Evolutionary conservation across 1,140 invertebrate species (phyloP).

Genomic region (Dreissena polymorpha): DNA sequence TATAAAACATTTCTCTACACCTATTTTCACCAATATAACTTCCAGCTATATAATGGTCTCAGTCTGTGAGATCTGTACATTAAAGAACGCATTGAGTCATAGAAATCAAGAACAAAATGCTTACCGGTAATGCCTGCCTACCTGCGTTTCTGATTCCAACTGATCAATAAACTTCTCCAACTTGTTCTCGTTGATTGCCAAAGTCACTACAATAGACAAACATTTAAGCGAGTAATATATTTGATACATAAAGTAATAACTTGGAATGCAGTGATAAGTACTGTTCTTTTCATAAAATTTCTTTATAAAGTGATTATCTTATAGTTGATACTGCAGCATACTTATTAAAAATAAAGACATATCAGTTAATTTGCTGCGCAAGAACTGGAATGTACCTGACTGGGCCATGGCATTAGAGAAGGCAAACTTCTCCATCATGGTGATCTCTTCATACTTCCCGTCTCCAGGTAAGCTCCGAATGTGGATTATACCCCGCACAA

Average conservation of each 20-base stretch:
- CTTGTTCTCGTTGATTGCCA: slow-evolving; percentile 39
- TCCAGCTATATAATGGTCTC: too few species aligned
- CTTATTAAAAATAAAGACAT: too few species aligned
- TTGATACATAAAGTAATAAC: too few species aligned
- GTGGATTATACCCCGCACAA: slow-evolving; percentile 15
- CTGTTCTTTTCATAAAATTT: too few species aligned
- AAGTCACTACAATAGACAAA: slow-evolving; percentile 15
- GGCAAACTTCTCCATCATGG: slow-evolving; percentile 86
- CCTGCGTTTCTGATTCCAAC: slow-evolving; percentile 48
- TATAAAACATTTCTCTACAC: too few species aligned
- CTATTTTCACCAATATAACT: too few species aligned
- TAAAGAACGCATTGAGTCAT: too few species aligned
- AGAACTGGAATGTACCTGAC: slow-evolving; percentile 81
- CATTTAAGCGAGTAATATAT: background rate
- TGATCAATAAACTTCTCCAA: slow-evolving; percentile 39
- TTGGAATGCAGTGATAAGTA: too few species aligned
- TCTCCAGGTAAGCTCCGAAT: background rate
- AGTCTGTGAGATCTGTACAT: too few species aligned
- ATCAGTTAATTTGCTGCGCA: background rate
- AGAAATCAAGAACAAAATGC: too few species aligned
- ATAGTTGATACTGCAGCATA: too few species aligned
- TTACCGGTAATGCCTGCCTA: background rate
- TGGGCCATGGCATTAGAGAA: slow-evolving; percentile 95
- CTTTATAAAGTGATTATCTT: too few species aligned
- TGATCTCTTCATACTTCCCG: slow-evolving; percentile 7